Conservation (phyloP, 2,888 invertebrate species). For the Philopedon plagiatum region DNA sequence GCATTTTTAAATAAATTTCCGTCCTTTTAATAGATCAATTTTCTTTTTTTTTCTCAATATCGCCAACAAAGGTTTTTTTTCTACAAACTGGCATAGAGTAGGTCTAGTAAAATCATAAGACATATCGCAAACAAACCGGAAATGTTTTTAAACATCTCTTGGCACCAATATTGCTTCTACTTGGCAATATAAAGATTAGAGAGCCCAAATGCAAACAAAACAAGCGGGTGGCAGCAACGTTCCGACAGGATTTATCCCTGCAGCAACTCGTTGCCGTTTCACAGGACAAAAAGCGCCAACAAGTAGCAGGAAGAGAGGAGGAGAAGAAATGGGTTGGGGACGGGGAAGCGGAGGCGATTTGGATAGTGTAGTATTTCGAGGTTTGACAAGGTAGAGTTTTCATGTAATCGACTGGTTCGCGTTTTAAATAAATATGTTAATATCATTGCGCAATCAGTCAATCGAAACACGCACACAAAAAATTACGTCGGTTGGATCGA, state of each 20-base stretch:
- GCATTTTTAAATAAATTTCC: too few species aligned
- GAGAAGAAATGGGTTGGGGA: neutral
- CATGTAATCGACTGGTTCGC: too few species aligned
- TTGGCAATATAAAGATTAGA: constrained; percentile 43
- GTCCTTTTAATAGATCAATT: too few species aligned
- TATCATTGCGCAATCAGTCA: too few species aligned
- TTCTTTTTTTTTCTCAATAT: too few species aligned
- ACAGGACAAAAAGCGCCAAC: constrained; percentile 48
- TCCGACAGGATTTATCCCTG: constrained; percentile 43
- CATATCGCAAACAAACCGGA: neutral
- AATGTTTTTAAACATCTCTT: constrained; percentile 22
- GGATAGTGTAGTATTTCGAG: constrained; percentile 17
- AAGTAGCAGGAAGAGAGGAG: constrained; percentile 41
- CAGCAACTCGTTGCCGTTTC: constrained; percentile 45
- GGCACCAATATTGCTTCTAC: constrained; percentile 36
- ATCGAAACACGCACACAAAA: too few species aligned
- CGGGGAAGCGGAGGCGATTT: constrained; percentile 7
- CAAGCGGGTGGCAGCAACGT: constrained; percentile 30
- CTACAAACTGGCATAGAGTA: too few species aligned
- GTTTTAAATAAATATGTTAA: too few species aligned
- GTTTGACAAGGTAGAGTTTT: neutral
- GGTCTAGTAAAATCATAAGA: neutral
- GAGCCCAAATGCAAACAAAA: constrained; percentile 45
- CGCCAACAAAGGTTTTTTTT: too few species aligned
- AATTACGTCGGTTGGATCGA: too few species aligned